A percentile compares a stretch with the other conserved stretches of the same genome.
phyloP scores from a whole-genome alignment of 2,113 vertebrate species.

The Sturnus vulgaris region DNA sequence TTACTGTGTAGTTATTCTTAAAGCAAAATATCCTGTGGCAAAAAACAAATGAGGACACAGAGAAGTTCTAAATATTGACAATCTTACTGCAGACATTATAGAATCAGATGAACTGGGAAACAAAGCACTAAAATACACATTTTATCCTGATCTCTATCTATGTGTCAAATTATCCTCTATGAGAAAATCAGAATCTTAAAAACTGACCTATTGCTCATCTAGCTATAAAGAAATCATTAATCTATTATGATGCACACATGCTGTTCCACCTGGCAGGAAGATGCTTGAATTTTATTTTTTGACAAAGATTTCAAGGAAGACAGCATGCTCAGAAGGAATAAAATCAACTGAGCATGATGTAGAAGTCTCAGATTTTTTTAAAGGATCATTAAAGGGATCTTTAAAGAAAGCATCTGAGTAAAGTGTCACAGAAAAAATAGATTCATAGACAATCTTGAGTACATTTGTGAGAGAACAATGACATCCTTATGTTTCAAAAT shows the following conservation, averaged over 20 bases:
- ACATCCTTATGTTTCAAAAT: neutral
- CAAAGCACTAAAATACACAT: neutral
- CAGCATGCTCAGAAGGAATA: neutral
- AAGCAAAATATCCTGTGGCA: neutral
- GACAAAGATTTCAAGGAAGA: neutral
- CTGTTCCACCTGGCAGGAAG: conserved; percentile 20
- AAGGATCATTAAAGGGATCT: neutral
- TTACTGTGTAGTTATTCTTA: neutral
- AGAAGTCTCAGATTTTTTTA: neutral
- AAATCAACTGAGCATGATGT: neutral
- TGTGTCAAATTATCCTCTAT: neutral
- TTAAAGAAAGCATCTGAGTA: neutral
- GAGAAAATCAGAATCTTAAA: neutral
- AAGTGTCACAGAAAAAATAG: neutral
- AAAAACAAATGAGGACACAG: neutral
- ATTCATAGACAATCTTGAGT: neutral
- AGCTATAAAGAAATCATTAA: conserved; percentile 43
- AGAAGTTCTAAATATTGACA: neutral
- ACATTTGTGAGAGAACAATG: neutral
- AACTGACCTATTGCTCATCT: conserved; percentile 23
- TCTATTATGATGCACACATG: neutral
- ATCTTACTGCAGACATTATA: neutral
- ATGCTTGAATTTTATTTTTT: conserved; percentile 12
- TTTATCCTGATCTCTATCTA: neutral
- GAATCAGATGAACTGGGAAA: neutral